Conservation (phyloP, 2,888 invertebrate genomes). For the Anthophora plumipes region DNA sequence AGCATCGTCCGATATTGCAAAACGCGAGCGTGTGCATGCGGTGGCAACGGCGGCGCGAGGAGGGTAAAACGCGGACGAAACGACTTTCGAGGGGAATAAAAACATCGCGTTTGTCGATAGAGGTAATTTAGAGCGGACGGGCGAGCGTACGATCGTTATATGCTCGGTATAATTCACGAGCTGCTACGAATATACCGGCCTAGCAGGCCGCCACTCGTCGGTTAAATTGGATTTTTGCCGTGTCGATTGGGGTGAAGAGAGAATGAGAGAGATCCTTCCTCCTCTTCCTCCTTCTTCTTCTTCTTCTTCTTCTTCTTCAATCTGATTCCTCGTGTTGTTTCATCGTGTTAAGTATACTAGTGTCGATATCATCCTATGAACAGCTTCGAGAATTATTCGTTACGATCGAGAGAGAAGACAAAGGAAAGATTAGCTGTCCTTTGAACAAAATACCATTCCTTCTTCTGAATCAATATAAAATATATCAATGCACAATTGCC, state of each 20-base stretch:
- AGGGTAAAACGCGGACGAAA: too few species aligned
- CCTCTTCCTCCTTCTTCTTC: too few species aligned
- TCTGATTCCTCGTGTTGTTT: conserved; percentile 9
- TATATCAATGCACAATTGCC: too few species aligned
- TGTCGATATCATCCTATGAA: not conserved
- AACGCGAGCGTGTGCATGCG: too few species aligned
- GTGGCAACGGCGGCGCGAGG: too few species aligned
- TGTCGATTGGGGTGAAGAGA: conserved; percentile 16
- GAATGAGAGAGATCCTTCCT: not conserved
- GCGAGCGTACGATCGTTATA: conserved; percentile 56
- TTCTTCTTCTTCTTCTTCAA: not conserved
- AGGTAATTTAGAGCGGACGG: conserved; percentile 52
- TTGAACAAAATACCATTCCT: too few species aligned
- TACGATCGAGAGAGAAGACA: too few species aligned
- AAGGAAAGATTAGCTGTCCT: too few species aligned
- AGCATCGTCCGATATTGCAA: conserved; percentile 42
- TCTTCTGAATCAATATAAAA: too few species aligned
- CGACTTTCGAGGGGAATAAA: conserved; percentile 61
- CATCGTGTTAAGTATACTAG: not conserved
- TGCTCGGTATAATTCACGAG: conserved; percentile 62
- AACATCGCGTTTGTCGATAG: conserved; percentile 61
- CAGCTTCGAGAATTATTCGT: not conserved
- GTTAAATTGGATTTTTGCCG: conserved; percentile 62
- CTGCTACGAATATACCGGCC: conserved; percentile 45
- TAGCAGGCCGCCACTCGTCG: conserved; percentile 54